Base-by-base conservation (phyloP, 2,888 invertebrate genomes). In the Lissonota sp. region DNA sequence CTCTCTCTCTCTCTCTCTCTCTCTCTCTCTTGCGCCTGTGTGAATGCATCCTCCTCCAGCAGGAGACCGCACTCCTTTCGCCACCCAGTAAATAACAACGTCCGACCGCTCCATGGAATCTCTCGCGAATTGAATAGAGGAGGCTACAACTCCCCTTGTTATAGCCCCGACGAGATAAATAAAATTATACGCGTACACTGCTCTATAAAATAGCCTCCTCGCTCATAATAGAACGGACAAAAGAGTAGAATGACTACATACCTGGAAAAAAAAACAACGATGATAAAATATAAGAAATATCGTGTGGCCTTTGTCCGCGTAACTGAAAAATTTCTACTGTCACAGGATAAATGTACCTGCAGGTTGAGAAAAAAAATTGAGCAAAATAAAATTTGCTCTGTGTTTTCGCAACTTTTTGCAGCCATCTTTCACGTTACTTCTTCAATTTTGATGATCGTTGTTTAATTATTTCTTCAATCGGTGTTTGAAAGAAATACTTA, bases 151-250 rank as follows among this genome's bases (percentile, higher is more conserved):
- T 58, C 51, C 74, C 66, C 26, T 79, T 58, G 80, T 76, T 72
- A 63, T 69, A 58, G 55, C 39, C 39, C 60, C 46, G 42, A 42
- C 42, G 67, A 79, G 67, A 82, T 82, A 75, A 74, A 79, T 75
- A 71, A 79, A 67, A 66, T 64, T 57, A 58, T 51, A 60, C 53
- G 70, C 62, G 58, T 62, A 55, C 12, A 10, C 14, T 10, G 12
- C 49, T 42, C 10, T 55, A 49, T 57, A 42, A 57, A 63, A 63
- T 40, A 49, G 10, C n/a, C 51, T 64, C 63, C 39, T 53, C 67
- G 12, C 12, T 58, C 74, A 57, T 79, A 74, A 79, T 79, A 64
- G 49, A 69, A 79, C 57, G 66, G 51, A 79, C 73, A 79, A 79
- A 69, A 69, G 69, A 62, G 16, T 51, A 53, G 46, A 42, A 37